phyloP scores from a whole-genome alignment of 1,140 invertebrate genomes.

The Pseudobourletiella spinata region DNA sequence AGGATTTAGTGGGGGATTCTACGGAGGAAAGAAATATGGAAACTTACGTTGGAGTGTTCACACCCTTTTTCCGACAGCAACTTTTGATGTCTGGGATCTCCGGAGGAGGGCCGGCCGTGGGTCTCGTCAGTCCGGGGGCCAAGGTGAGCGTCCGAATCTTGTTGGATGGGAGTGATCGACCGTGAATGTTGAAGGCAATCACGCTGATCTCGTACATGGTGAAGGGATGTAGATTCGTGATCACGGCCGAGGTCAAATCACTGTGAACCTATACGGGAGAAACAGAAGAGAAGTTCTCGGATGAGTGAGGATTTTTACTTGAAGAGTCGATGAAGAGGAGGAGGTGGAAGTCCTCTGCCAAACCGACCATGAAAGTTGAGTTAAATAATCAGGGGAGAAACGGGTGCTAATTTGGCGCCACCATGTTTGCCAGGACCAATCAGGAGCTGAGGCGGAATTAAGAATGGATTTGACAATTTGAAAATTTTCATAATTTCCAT shows the following conservation, averaged over 20 bases:
- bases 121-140: slow-evolving; percentile 50
- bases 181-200: slow-evolving; percentile 59
- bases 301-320: too few relatives aligned
- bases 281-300: neutral
- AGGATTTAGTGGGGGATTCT: too few relatives aligned
- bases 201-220: slow-evolving; percentile 74
- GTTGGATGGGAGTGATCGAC: slow-evolving; percentile 61
- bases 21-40: too few relatives aligned
- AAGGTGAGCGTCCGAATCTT: slow-evolving; percentile 57
- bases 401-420: too few relatives aligned
- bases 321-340: too few relatives aligned
- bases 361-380: too few relatives aligned
- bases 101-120: slow-evolving; percentile 47
- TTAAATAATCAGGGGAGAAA: too few relatives aligned
- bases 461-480: too few relatives aligned
- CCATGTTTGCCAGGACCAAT: too few relatives aligned
- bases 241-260: slow-evolving; percentile 48
- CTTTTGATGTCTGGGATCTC: slow-evolving; percentile 58
- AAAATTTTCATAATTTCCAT: too few relatives aligned
- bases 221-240: slow-evolving; percentile 55
- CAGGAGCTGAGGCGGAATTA: too few relatives aligned
- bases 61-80: slow-evolving; percentile 61
- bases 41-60: slow-evolving; percentile 53
- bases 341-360: too few relatives aligned
- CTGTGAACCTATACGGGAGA: slow-evolving; percentile 44